Evolutionary conservation across 2,888 invertebrate genomes (phyloP), one percentile per base, ranked within the genome.

Genomic region (Phanerotoma sp.): DNA sequence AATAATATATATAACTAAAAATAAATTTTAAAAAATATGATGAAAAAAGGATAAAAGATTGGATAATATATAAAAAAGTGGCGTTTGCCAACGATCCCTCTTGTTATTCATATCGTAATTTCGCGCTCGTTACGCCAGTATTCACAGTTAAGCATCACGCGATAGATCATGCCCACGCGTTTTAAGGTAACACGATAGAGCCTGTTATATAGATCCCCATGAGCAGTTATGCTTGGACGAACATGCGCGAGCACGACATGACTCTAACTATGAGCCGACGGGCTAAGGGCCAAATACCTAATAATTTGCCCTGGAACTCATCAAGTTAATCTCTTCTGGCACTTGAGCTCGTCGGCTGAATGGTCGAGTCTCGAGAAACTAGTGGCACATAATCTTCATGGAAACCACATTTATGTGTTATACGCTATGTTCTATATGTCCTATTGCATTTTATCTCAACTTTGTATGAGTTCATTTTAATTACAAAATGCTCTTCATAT

Each of bases 261-360:
- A 13, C 33, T 44, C 44, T 54, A 50, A 44, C 49, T 45, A 37
- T 53, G 46, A 56, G 48, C 47, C 37, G 44, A 25, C 37, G 35
- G 54, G 56, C 52, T 46, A 46, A 50, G 54, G 47, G 60, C 54
- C 52, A 49, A 61, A 61, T 57, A 49, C 57, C 59, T 57, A 57
- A 61, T 61, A 59, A 56, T 55, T 61, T 55, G 61, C 48, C 54
- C 59, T 56, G 59, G 51, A 57, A 60, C 57, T 57, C 61, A 54
- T 56, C 61, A 54, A 56, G 51, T 56, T 61, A 60, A 60, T 60
- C 61, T 61, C 57, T 59, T 42, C 41, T 60, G 60, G 57, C 55
- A 57, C 53, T 53, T 44, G 45, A 45, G 48, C 46, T 51, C 49
- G 40, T 51, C 44, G 46, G 50, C 22, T 54, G 40, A 47, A 47